A percentile compares a stretch with the other conserved stretches of the same genome.
Evolutionary conservation across 2,113 vertebrate genomes (phyloP).

Genomic region (Pelmatolapia mariae): DNA sequence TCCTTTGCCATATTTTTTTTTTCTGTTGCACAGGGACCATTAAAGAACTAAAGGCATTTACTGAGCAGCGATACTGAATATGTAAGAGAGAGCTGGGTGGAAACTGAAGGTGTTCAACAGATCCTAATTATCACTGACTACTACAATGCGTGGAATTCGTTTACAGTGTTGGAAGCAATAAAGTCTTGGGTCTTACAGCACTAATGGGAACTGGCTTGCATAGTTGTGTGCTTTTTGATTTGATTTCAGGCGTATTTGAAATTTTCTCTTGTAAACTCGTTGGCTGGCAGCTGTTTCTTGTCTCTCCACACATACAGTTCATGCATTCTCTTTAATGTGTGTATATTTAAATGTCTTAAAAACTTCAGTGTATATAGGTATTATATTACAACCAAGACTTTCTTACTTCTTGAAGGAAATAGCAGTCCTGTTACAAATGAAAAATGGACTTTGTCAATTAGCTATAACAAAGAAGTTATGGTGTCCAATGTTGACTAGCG

Average conservation of each 20-base stretch:
- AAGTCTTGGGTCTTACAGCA: slow-evolving; percentile 20
- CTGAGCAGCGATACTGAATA: slow-evolving; percentile 36
- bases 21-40: slow-evolving; percentile 8
- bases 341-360: not conserved
- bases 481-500: not conserved
- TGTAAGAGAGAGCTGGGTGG: slow-evolving; percentile 12
- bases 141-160: slow-evolving; percentile 55
- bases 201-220: slow-evolving; percentile 56
- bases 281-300: slow-evolving; percentile 47
- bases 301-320: slow-evolving; percentile 3
- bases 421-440: not conserved
- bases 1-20: not conserved
- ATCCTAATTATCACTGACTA: slow-evolving; percentile 61
- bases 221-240: slow-evolving; percentile 50
- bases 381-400: not conserved
- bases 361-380: not conserved
- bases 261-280: slow-evolving; percentile 30
- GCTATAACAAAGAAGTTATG: not conserved
- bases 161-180: slow-evolving; percentile 60
- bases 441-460: not conserved
- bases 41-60: slow-evolving; percentile 9
- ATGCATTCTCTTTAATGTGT: not conserved
- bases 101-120: slow-evolving; percentile 47
- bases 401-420: not conserved
- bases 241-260: slow-evolving; percentile 45